phyloP scores from a whole-genome alignment of 1,140 invertebrate species.

The Drosophila littoralis region DNA sequence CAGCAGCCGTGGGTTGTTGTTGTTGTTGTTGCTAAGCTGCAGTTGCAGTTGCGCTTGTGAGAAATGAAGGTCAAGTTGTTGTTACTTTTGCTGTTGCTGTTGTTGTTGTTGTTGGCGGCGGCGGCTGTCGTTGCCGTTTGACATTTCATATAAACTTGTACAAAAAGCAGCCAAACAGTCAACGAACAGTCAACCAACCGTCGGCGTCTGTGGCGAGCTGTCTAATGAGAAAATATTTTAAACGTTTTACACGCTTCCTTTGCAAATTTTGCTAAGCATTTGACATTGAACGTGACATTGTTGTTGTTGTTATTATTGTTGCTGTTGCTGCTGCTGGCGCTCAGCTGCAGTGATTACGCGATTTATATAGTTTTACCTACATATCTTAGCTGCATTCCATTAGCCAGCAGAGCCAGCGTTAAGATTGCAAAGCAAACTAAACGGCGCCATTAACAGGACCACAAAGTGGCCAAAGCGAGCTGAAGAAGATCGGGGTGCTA shows the following conservation, averaged over 20 bases:
- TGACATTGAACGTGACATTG: conserved; percentile 83
- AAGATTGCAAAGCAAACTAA: background rate
- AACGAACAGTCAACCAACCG: conserved; percentile 36
- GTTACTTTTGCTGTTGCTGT: conserved; percentile 24
- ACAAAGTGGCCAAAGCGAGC: conserved; percentile 4
- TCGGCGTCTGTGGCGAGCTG: conserved; percentile 57
- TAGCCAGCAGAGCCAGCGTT: conserved; percentile 10
- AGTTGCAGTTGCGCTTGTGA: conserved; percentile 60
- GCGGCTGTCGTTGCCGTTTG: conserved; percentile 57
- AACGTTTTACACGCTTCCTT: conserved; percentile 81
- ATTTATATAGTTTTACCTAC: conserved; percentile 62
- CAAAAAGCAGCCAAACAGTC: conserved; percentile 44
- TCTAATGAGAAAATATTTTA: conserved; percentile 83
- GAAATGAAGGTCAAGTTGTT: conserved; percentile 75
- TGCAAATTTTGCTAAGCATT: conserved; percentile 75
- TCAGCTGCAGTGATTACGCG: conserved; percentile 72
- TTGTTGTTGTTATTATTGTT: conserved; percentile 48
- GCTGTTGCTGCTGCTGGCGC: conserved; percentile 48
- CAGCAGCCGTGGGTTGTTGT: conserved; percentile 69
- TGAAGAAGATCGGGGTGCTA: background rate
- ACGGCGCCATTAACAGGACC: conserved; percentile 23
- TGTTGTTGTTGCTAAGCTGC: conserved; percentile 38
- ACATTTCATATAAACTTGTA: conserved; percentile 80
- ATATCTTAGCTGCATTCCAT: conserved; percentile 35
- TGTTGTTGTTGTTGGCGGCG: conserved; percentile 33